Conservation (phyloP, 2,888 invertebrate species). For the Dorcus parallelipipedus region DNA sequence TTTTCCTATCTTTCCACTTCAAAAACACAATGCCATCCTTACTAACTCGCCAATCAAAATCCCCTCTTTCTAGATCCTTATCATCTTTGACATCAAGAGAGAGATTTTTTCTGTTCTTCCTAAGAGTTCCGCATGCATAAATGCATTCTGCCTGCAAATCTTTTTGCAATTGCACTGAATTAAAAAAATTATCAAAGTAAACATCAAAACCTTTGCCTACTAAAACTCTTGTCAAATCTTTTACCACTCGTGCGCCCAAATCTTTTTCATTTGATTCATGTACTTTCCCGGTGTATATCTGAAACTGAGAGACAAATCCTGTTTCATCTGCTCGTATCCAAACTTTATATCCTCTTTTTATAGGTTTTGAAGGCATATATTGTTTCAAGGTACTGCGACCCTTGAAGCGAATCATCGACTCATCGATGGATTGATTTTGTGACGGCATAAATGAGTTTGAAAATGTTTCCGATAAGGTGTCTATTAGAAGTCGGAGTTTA, state of each 20-base stretch:
- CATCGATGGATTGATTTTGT: not conserved
- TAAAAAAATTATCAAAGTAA: constrained; percentile 33
- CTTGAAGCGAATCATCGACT: not conserved
- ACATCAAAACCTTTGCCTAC: constrained; percentile 20
- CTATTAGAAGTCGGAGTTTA: no score
- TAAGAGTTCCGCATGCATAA: constrained; percentile 27
- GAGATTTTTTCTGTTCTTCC: constrained; percentile 20
- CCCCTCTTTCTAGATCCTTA: not conserved
- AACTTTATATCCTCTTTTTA: constrained; percentile 23
- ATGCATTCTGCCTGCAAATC: constrained; percentile 20
- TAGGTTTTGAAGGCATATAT: not conserved
- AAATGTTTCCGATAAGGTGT: no score
- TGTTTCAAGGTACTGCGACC: not conserved
- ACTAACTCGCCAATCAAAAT: constrained; percentile 1
- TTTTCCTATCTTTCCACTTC: constrained; percentile 2
- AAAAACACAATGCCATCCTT: not conserved
- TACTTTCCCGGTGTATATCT: constrained; percentile 35
- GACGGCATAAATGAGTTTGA: no score
- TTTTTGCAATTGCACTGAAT: constrained; percentile 19
- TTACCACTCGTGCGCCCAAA: no score
- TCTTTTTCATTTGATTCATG: no score
- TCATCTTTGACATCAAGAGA: constrained; percentile 10
- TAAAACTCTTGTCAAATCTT: constrained; percentile 11
- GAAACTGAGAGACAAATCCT: constrained; percentile 31
- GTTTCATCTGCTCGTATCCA: constrained; percentile 28